These are phyloP conservation scores for Drosophila subpulchrella DNA, from an alignment of 1,140 invertebrate species.

Conservation along the genomic window DNA sequence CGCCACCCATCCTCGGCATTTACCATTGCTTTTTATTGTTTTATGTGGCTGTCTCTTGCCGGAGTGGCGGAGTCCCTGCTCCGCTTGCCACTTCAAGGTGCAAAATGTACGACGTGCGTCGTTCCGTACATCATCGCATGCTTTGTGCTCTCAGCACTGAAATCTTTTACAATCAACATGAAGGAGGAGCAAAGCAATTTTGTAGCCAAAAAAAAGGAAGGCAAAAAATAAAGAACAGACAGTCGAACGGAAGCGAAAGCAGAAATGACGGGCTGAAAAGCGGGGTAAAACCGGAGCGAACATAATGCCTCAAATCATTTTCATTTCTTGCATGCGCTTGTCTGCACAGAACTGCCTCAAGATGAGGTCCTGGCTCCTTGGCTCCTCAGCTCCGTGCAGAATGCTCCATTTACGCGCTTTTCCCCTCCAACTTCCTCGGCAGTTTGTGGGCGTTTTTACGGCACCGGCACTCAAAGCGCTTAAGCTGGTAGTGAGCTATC, in stretches of 20 bases:
- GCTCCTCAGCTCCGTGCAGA: background rate
- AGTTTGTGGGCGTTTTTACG: conserved; percentile 66
- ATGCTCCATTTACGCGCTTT: conserved; percentile 43
- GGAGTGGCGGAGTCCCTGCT: background rate
- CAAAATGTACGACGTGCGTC: conserved; percentile 63
- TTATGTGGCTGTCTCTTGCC: conserved; percentile 60
- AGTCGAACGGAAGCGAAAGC: conserved; percentile 35
- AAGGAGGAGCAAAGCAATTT: conserved; percentile 55
- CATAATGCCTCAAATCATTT: conserved; percentile 82
- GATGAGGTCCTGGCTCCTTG: conserved; percentile 19
- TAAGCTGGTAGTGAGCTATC: conserved; percentile 43
- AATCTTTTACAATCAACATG: conserved; percentile 75
- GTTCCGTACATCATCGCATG: conserved; percentile 71
- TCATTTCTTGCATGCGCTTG: conserved; percentile 71
- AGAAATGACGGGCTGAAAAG: conserved; percentile 3
- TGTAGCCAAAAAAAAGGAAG: conserved; percentile 40
- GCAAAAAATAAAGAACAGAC: background rate
- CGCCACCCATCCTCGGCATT: conserved; percentile 44
- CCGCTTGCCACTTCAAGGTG: conserved; percentile 62
- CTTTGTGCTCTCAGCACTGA: conserved; percentile 67
- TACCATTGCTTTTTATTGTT: conserved; percentile 71
- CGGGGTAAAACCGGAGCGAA: conserved; percentile 23
- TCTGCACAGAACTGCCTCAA: conserved; percentile 56
- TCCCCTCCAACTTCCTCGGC: conserved; percentile 1
- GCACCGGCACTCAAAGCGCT: conserved; percentile 63